Conservation (phyloP, 2,888 invertebrate genomes). For the Pyrocoelia pectoralis region DNA sequence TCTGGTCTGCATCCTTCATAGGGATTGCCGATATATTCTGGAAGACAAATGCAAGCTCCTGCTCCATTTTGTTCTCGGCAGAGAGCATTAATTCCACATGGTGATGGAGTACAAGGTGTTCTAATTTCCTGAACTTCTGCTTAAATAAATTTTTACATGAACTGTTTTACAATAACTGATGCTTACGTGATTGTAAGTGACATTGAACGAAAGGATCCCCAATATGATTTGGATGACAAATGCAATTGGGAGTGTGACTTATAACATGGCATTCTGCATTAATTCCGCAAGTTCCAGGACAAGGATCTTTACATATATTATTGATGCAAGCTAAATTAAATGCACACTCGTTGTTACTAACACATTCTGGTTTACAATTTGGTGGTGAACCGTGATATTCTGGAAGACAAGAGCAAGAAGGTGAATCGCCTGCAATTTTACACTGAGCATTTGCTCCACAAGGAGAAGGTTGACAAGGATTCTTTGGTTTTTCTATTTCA, state of each 20-base stretch:
- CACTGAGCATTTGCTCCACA: conserved; percentile 75
- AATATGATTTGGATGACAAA: conserved; percentile 65
- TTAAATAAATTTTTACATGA: conserved; percentile 33
- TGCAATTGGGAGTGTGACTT: conserved; percentile 76
- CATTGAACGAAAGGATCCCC: conserved; percentile 76
- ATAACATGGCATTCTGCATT: conserved; percentile 76
- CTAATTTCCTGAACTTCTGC: conserved; percentile 51
- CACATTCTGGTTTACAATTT: conserved; percentile 78
- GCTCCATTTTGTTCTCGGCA: conserved; percentile 65
- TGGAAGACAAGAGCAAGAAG: conserved; percentile 69
- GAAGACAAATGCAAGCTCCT: conserved; percentile 69
- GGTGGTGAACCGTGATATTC: conserved; percentile 71
- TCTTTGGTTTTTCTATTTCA: conserved; percentile 46
- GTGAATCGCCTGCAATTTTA: conserved; percentile 62
- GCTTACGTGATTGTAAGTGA: conserved; percentile 53
- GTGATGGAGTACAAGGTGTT: conserved; percentile 71
- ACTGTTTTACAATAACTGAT: not conserved
- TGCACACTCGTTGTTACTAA: conserved; percentile 74
- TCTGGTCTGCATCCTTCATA: conserved; percentile 72
- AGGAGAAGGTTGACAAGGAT: conserved; percentile 75
- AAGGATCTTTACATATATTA: conserved; percentile 79
- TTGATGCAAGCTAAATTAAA: conserved; percentile 76
- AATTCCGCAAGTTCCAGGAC: conserved; percentile 77
- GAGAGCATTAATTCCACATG: conserved; percentile 70
- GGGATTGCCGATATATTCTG: conserved; percentile 69